Conservation (phyloP, 2,113 vertebrate species). For the Pseudorhombus dupliciocellatus region DNA sequence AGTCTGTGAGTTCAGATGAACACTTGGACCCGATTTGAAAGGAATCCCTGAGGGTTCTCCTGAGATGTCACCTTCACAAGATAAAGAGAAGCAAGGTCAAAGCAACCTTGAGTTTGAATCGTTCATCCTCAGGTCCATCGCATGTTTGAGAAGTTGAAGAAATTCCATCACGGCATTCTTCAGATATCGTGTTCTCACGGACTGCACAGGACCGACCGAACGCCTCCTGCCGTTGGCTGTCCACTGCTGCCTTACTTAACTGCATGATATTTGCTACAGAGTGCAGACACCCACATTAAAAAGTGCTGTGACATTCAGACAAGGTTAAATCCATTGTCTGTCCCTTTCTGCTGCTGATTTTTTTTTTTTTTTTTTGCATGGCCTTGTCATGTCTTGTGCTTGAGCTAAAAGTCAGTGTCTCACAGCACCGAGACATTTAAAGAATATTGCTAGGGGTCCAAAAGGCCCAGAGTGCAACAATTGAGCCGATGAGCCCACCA, state of each 20-base stretch:
- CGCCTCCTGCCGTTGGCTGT: too few relatives aligned
- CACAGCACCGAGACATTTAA: conserved; percentile 34
- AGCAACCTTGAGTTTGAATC: too few relatives aligned
- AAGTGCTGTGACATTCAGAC: conserved; percentile 11
- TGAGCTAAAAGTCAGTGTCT: conserved; percentile 31
- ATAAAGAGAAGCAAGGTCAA: too few relatives aligned
- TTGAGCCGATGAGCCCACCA: conserved; percentile 35
- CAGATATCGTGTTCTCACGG: too few relatives aligned
- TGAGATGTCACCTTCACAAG: too few relatives aligned
- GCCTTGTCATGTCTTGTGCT: conserved; percentile 1
- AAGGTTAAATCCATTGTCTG: conserved; percentile 11
- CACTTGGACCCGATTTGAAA: too few relatives aligned
- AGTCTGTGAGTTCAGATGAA: too few relatives aligned
- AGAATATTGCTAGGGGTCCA: conserved; percentile 38
- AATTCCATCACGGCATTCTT: too few relatives aligned
- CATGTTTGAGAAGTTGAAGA: too few relatives aligned
- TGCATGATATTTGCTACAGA: background rate
- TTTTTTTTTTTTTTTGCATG: conserved; percentile 2
- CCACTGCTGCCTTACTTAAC: background rate
- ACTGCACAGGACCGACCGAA: too few relatives aligned
- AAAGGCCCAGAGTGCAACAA: conserved; percentile 22
- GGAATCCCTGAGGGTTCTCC: too few relatives aligned
- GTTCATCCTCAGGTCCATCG: too few relatives aligned
- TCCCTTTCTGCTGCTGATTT: background rate
- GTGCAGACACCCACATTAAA: conserved; percentile 1